Conservation (phyloP, 2,113 vertebrate species). For the Colaptes auratus region DNA sequence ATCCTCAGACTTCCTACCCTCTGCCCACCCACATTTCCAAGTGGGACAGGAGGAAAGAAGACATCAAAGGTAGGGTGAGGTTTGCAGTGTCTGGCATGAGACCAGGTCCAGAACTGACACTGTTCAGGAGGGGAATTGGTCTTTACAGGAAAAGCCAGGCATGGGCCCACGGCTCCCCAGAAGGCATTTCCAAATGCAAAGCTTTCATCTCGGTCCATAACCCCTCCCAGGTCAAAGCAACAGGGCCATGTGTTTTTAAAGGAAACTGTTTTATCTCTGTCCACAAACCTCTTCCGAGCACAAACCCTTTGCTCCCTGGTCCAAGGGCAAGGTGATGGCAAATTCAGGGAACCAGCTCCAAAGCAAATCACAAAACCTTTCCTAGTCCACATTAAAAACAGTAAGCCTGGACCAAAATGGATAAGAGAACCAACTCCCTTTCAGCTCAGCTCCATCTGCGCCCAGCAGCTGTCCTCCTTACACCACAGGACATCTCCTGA, state of each 20-base stretch:
- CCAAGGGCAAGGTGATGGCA: constrained; percentile 8
- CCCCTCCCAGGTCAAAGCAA: constrained; percentile 43
- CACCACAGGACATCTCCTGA: neutral
- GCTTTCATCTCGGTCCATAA: constrained; percentile 47
- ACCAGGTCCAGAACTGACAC: neutral
- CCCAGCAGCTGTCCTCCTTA: neutral
- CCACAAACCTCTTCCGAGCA: constrained; percentile 50
- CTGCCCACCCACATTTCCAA: neutral
- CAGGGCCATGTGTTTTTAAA: constrained; percentile 16
- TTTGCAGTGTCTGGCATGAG: neutral
- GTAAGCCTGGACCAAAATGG: neutral
- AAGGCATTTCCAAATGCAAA: neutral
- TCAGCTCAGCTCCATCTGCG: neutral
- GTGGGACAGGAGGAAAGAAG: neutral
- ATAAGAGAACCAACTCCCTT: neutral
- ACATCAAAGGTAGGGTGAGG: neutral
- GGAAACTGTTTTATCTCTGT: constrained; percentile 54
- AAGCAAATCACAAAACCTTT: neutral
- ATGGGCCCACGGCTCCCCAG: neutral
- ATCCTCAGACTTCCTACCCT: neutral
- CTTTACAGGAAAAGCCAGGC: neutral
- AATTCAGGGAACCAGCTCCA: neutral
- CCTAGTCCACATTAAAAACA: neutral
- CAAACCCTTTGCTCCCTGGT: neutral
- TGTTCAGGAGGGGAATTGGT: neutral